Conservation (phyloP, 2,113 vertebrate species). For the Accipiter virgatus region DNA sequence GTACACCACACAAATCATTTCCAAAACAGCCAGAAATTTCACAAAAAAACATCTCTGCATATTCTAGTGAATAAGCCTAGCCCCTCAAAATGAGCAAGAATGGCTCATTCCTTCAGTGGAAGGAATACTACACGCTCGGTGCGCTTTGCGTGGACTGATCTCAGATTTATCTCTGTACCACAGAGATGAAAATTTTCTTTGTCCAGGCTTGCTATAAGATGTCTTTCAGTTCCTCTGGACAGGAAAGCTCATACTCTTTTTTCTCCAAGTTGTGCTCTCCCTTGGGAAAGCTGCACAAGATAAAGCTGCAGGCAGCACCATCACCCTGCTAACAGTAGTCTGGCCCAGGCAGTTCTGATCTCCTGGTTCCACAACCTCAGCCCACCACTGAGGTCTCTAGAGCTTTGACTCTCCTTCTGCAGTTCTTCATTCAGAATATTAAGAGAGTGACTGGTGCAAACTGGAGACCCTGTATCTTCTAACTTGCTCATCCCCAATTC, state of each 20-base stretch:
- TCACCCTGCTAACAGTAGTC: not conserved
- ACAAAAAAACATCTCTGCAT: not conserved
- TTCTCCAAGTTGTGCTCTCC: not conserved
- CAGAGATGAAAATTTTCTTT: not conserved
- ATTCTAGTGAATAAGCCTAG: not conserved
- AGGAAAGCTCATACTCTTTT: not conserved
- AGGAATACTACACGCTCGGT: not conserved
- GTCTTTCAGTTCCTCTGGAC: not conserved
- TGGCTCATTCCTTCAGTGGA: not conserved
- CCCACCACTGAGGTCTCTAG: not conserved
- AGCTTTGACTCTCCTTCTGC: not conserved
- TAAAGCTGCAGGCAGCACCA: not conserved
- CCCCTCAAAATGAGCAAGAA: not conserved
- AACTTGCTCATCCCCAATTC: not conserved
- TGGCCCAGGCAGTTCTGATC: not conserved
- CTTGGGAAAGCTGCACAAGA: not conserved
- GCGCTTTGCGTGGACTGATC: not conserved
- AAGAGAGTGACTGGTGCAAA: not conserved
- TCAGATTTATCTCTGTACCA: not conserved
- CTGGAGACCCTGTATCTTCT: not conserved
- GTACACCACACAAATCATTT: not conserved
- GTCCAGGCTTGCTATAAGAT: not conserved
- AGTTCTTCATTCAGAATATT: not conserved
- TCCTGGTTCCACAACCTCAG: not conserved
- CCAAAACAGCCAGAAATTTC: not conserved